These are phyloP conservation scores for Chloroceryle aenea DNA, from an alignment of 2,113 vertebrate genomes.

Conservation along the genomic window DNA sequence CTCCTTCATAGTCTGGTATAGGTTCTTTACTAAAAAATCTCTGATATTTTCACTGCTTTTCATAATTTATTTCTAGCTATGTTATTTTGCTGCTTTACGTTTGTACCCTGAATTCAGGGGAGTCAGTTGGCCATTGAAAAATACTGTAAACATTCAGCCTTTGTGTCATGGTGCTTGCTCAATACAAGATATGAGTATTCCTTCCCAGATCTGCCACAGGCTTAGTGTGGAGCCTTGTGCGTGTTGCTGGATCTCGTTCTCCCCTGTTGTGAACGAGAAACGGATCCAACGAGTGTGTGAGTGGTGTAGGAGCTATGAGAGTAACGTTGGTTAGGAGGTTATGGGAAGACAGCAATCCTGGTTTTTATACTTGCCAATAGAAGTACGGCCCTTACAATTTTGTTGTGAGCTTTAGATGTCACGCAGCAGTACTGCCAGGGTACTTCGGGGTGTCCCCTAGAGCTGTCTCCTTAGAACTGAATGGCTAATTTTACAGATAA, in stretches of 20 bases:
- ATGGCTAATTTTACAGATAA: neutral
- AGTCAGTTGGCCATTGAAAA: neutral
- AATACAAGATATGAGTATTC: accelerated
- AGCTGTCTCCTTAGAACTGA: neutral
- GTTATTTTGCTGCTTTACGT: neutral
- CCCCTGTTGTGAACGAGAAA: neutral
- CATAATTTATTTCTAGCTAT: accelerated
- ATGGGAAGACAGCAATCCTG: neutral
- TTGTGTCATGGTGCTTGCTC: neutral
- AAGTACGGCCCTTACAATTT: neutral
- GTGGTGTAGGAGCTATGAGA: neutral
- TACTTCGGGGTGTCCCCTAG: accelerated
- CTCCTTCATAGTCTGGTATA: neutral
- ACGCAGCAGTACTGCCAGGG: accelerated
- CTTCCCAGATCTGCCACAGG: neutral
- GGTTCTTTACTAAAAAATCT: neutral
- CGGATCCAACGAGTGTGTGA: accelerated
- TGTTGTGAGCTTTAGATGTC: neutral
- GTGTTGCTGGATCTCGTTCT: neutral
- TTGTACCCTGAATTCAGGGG: neutral
- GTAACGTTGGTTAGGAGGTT: neutral
- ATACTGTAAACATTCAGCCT: neutral
- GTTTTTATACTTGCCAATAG: neutral
- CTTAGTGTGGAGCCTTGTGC: neutral
- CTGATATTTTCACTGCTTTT: neutral